These are phyloP conservation scores for Rhinella marina DNA, from an alignment of 2,797 vertebrate genomes.

Conservation along the genomic window DNA sequence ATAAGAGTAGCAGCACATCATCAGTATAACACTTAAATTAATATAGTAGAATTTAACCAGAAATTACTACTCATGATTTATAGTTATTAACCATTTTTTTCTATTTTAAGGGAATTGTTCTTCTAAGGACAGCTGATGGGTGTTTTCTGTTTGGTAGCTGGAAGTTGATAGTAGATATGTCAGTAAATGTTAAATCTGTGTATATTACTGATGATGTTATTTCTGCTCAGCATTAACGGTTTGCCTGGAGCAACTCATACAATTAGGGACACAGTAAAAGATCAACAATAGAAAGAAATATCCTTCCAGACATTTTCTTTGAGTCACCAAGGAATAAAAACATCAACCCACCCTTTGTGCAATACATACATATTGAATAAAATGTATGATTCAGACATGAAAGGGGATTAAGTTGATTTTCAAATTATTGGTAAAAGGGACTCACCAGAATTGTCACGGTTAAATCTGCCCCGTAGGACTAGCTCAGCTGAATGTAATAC, in stretches of 20 bases:
- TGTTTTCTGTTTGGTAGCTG: not conserved
- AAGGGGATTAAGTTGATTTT: too few species aligned
- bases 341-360: not conserved
- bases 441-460: too few species aligned
- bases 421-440: too few species aligned
- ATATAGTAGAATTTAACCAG: not conserved
- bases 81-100: not conserved
- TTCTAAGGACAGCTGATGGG: not conserved
- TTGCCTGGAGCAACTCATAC: not conserved
- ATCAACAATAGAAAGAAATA: not conserved
- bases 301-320: not conserved
- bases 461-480: too few species aligned
- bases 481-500: too few species aligned
- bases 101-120: not conserved
- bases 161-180: constrained; percentile 14
- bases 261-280: constrained; percentile 11
- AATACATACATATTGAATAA: not conserved
- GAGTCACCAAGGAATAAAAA: not conserved
- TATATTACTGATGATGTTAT: constrained; percentile 8
- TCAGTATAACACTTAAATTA: not conserved
- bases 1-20: not conserved
- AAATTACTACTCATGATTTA: not conserved
- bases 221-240: constrained; percentile 1
- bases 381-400: too few species aligned
- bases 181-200: constrained; percentile 11